Base-by-base conservation (phyloP, 2,113 vertebrate genomes). In the Mystacornis crossleyi region DNA sequence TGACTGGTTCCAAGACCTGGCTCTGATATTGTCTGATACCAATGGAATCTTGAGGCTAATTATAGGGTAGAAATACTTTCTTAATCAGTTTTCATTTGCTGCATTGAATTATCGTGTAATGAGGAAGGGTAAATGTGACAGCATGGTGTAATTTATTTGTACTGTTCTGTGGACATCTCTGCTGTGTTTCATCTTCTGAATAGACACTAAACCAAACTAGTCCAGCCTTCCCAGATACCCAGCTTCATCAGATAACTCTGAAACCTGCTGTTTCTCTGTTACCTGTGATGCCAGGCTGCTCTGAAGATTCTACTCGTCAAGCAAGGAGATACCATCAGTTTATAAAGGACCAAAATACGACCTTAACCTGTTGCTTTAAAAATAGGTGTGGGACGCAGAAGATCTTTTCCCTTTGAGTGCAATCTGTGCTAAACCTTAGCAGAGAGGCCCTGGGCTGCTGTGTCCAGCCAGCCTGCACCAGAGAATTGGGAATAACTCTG, bases 61-160 rank as follows among this genome's bases (percentile, higher is more conserved):
- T 93, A 73, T 18, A 93, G 79, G 36, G 48, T 64, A 78, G 89
- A 96, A 86, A 78, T 92, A 79, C 72, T 45, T 90, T 70, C 60
- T 74, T 93, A 81, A 90, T 86, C 69, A 66, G n/a, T 81, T 92
- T 92, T 73, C 54, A 74, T 88, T 82, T 90, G 58, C 55, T 86
- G 74, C 86, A 64, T 65, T 89, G 83, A 65, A 80, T 90, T 90
- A 70, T 51, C 85, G 5, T 7, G 12, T 78, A 82, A 93, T 54
- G 58, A 73, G 55, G 82, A 95, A 61, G 36, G n/a, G 36, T 75
- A 58, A 84, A 93, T 57, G 45, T 73, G 81, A 25, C 42, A 71
- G 74, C 48, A 40, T 36, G 67, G n/a, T 2, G 2, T 78, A 78
- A 58, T 60, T 86, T 89, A 79, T 29, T 69, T 58, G 47, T 74